Evolutionary conservation across 2,888 invertebrate species (phyloP).

Genomic region (Diachrysia chrysitis): DNA sequence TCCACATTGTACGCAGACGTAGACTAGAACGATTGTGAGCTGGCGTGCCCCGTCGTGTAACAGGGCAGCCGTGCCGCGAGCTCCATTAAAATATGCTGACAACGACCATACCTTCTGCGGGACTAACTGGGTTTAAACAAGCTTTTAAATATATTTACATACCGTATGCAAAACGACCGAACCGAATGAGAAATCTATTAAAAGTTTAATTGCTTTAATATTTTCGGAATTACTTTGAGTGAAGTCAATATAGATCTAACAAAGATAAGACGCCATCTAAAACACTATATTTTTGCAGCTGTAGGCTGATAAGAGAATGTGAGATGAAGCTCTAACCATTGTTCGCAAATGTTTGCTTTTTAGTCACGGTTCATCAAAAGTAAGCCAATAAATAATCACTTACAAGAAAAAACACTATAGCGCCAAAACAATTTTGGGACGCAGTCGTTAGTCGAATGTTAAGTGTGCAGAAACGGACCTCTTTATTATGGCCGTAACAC

Average conservation of each 20-base stretch:
- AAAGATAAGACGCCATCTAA: not conserved
- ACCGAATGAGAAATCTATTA: conserved; percentile 68
- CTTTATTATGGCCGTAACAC: conserved; percentile 21
- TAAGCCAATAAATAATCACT: conserved; percentile 50
- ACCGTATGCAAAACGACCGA: conserved; percentile 64
- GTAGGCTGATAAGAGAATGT: conserved; percentile 15
- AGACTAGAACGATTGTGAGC: conserved; percentile 39
- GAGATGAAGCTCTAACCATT: conserved; percentile 39
- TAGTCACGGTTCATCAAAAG: conserved; percentile 40
- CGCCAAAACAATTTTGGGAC: conserved; percentile 34
- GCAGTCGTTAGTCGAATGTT: conserved; percentile 44
- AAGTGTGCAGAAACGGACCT: conserved; percentile 44
- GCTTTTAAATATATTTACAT: conserved; percentile 71
- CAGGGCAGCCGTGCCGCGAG: conserved; percentile 37
- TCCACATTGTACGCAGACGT: conserved; percentile 19
- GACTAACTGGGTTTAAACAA: conserved; percentile 63
- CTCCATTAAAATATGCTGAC: conserved; percentile 74
- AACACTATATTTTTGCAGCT: conserved; percentile 7
- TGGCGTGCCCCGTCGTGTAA: conserved; percentile 16
- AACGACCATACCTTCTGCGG: conserved; percentile 52
- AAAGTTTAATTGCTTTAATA: conserved; percentile 69
- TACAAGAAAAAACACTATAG: conserved; percentile 57
- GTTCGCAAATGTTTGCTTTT: conserved; percentile 19
- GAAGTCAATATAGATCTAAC: conserved; percentile 11
- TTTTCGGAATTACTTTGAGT: conserved; percentile 34